Conservation (phyloP, 2,888 invertebrate genomes). For the Leucoptera coffeella region DNA sequence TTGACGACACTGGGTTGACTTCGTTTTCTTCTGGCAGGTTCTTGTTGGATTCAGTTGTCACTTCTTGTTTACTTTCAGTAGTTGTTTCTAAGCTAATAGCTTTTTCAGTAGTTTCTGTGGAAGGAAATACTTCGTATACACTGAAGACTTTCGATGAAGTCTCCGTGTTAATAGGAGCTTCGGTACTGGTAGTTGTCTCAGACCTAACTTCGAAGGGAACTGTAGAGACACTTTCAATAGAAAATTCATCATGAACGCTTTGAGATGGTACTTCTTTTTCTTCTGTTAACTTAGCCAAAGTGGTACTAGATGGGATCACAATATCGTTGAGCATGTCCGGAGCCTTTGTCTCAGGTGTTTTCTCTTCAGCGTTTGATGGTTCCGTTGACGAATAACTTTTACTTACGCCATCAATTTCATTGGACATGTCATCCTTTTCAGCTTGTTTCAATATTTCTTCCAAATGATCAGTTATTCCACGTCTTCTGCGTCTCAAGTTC, state of each 20-base stretch:
- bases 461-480: conserved; percentile 26
- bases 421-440: conserved; percentile 34
- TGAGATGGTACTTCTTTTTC: conserved; percentile 10
- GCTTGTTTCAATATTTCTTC: conserved; percentile 31
- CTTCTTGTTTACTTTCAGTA: conserved; percentile 8
- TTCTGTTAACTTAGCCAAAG: conserved; percentile 9
- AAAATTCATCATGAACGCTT: conserved; percentile 14
- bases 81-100: not conserved
- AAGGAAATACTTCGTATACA: conserved; percentile 28
- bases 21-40: conserved; percentile 33
- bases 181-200: conserved; percentile 15
- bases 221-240: conserved; percentile 37
- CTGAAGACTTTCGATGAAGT: conserved; percentile 26
- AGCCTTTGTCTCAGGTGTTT: too few species aligned
- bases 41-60: conserved; percentile 14
- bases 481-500: conserved; percentile 23
- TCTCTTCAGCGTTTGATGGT: too few species aligned
- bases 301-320: conserved; percentile 6
- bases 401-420: conserved; percentile 47
- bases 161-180: conserved; percentile 19
- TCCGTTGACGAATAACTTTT: too few species aligned
- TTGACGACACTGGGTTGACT: conserved; percentile 26
- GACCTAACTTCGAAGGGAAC: conserved; percentile 18
- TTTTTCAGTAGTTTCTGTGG: conserved; percentile 9
- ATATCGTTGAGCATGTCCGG: too few species aligned